Conservation (phyloP, 1,140 invertebrate species). For the Caenorhabditis inopinata region DNA sequence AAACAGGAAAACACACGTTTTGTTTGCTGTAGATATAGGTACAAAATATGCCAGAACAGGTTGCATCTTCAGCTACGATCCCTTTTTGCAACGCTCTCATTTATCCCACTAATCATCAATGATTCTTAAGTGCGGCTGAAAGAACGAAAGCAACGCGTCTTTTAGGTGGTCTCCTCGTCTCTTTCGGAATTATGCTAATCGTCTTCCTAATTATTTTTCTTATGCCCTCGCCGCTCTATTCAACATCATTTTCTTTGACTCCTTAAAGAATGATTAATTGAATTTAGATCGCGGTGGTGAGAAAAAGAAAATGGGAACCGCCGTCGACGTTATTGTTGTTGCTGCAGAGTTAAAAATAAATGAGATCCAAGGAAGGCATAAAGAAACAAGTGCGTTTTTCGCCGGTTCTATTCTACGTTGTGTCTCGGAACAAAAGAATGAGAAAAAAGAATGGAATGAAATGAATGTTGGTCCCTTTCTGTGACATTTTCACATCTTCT, state of each 20-base stretch:
- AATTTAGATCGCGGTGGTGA: conserved; percentile 7
- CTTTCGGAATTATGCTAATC: conserved; percentile 15
- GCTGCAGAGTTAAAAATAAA: neutral
- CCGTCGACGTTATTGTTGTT: neutral
- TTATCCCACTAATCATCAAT: neutral
- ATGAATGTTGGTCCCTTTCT: neutral
- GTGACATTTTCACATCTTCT: neutral
- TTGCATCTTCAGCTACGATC: neutral
- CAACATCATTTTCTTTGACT: neutral
- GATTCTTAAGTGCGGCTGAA: neutral
- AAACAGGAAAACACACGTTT: no score
- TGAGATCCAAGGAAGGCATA: neutral
- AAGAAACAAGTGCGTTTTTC: neutral
- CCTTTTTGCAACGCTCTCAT: neutral
- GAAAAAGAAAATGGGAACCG: neutral
- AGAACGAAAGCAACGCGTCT: neutral
- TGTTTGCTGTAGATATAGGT: neutral
- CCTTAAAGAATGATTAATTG: conserved; percentile 1
- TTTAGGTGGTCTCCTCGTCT: neutral
- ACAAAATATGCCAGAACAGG: neutral
- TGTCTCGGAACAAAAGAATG: no score
- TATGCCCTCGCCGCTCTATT: neutral
- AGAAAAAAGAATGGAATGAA: neutral
- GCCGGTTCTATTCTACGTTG: no score
- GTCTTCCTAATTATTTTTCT: neutral